Evolutionary conservation across 2,113 vertebrate species (phyloP), one percentile per base, ranked within the genome.

Genomic region (Mus pahari): DNA sequence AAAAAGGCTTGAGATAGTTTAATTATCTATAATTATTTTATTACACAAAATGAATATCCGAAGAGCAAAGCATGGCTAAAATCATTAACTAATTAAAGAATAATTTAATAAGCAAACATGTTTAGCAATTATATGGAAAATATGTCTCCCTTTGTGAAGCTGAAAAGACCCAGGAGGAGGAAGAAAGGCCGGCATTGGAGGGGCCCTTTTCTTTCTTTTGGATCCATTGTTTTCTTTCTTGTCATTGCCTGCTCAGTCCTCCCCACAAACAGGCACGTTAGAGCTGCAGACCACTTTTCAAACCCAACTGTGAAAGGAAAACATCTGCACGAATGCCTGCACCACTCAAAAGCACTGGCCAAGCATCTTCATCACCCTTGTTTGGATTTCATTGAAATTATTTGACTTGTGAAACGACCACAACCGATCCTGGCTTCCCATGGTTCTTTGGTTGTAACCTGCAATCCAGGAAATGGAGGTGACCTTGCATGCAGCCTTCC

Each of bases 101-200:
- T 99, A 99, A 99, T 99, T 99, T 99, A 99, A 99, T 99, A 99
- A 99, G 98, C 99, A 99, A 98, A 98, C 98, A 99, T 98, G 91
- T 89, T 98, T 98, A 98, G 97, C 92, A 98, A 93, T 97, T 98
- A 94, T 97, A 96, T 97, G 91, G 97, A 97, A 98, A 98, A 98
- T 97, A 98, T 97, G 98, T 97, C 96, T 98, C 96, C 97, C 97
- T 95, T 96, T 94, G 94, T 97, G 88, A 83, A 96, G 95, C 89
- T 98, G 83, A 97, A 97, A 98, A 71, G 33, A 96, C 84, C 60
- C 66, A 89, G n/a, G 64, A 97, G 97, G 97, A 96, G 97, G 97
- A 88, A 95, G 96, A 91, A 31, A 93, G 89, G 70, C 93, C 77
- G 95, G 86, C 78, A 22, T 94, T 42, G 89, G 75, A 74, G 90